These are phyloP conservation scores for Hyphantria cunea DNA, from an alignment of 1,140 invertebrate species.

Conservation along the genomic window DNA sequence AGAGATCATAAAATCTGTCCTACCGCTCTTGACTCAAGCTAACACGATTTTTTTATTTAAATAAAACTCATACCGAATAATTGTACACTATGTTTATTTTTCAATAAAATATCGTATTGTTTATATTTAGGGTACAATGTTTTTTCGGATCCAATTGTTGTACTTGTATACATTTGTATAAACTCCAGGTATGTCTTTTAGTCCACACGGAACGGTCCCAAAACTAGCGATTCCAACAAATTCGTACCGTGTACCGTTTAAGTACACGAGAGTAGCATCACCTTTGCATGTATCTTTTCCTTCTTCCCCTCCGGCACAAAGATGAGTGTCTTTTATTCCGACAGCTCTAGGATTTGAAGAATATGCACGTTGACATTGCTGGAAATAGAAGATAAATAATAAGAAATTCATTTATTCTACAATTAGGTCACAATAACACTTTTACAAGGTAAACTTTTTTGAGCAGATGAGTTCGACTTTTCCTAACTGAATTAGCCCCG, in stretches of 20 bases:
- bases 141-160: slow-evolving; percentile 76
- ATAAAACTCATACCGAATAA: too few relatives aligned
- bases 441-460: too few relatives aligned
- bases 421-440: too few relatives aligned
- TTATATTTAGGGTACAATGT: slow-evolving; percentile 5
- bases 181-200: slow-evolving; percentile 81
- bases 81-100: too few relatives aligned
- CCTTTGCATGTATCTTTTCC: slow-evolving; percentile 71
- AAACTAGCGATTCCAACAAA: slow-evolving; percentile 84
- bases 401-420: neutral
- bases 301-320: slow-evolving; percentile 62
- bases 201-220: slow-evolving; percentile 82
- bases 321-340: slow-evolving; percentile 55
- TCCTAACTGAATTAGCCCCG: too few relatives aligned
- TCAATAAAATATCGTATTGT: too few relatives aligned
- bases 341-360: slow-evolving; percentile 43
- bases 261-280: slow-evolving; percentile 83
- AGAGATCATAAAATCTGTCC: too few relatives aligned
- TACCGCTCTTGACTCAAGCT: too few relatives aligned
- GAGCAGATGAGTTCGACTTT: too few relatives aligned
- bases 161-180: slow-evolving; percentile 83
- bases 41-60: too few relatives aligned
- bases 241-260: slow-evolving; percentile 51
- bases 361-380: slow-evolving; percentile 79
- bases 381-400: slow-evolving; percentile 50